A percentile compares a stretch with the other conserved stretches of the same genome.
phyloP scores from a whole-genome alignment of 2,113 vertebrate species.

The Tichodroma muraria region DNA sequence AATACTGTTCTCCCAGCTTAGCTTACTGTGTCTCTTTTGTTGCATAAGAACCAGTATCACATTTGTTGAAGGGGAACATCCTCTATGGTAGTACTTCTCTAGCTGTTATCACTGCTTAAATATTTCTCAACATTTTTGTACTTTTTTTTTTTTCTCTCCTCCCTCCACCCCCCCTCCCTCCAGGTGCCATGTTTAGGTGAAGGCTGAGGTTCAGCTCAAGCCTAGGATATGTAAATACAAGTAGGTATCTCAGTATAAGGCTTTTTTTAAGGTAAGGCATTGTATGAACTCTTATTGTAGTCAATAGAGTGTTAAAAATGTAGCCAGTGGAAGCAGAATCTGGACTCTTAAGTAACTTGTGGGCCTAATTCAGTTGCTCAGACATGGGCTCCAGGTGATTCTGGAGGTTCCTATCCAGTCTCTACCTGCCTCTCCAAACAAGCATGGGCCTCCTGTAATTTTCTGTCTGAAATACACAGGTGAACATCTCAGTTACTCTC shows the following conservation, averaged over 20 bases:
- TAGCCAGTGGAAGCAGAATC: background rate
- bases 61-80: background rate
- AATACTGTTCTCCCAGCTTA: background rate
- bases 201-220: background rate
- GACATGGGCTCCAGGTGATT: background rate
- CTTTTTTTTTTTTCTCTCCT: background rate
- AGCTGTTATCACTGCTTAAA: background rate
- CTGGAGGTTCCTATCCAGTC: background rate
- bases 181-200: background rate
- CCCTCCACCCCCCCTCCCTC: rapidly evolving
- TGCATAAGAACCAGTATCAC: background rate
- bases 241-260: background rate
- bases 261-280: background rate
- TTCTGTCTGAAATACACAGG: background rate
- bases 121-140: background rate
- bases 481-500: background rate
- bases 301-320: background rate
- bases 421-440: background rate
- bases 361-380: background rate
- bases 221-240: background rate
- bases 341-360: background rate
- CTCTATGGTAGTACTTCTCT: background rate
- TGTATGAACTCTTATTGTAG: background rate
- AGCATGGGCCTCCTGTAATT: background rate
- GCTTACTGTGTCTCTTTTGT: background rate